phyloP scores from a whole-genome alignment of 2,888 invertebrate genomes.

The Chromoteleia sp. region DNA sequence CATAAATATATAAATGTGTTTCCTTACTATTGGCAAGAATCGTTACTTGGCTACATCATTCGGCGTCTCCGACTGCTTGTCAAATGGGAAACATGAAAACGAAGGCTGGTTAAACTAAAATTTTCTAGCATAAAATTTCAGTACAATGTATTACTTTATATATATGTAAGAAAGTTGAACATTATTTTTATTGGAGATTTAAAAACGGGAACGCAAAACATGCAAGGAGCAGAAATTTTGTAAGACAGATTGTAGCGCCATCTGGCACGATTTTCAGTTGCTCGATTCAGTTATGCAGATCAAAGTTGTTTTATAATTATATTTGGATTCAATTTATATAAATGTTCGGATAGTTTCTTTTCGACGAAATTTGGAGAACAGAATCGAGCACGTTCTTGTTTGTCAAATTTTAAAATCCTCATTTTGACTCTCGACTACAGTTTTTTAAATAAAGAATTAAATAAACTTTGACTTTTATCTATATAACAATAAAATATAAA shows the following conservation, averaged over 20 bases:
- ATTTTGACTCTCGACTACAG: too few relatives aligned
- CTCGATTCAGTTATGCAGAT: slow-evolving; percentile 32
- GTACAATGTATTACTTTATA: slow-evolving; percentile 8
- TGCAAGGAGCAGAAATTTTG: slow-evolving; percentile 14
- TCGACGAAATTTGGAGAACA: slow-evolving; percentile 15
- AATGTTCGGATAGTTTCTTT: too few relatives aligned
- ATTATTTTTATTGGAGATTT: slow-evolving; percentile 10
- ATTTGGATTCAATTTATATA: slow-evolving; percentile 4
- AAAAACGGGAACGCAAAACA: slow-evolving; percentile 11
- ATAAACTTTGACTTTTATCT: too few relatives aligned
- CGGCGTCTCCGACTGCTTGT: slow-evolving; percentile 84
- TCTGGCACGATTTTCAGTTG: background rate
- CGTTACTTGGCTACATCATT: slow-evolving; percentile 84
- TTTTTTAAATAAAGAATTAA: too few relatives aligned
- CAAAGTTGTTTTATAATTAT: slow-evolving; percentile 55
- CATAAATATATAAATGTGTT: slow-evolving; percentile 60
- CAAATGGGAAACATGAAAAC: slow-evolving; percentile 78
- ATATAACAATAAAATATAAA: too few relatives aligned
- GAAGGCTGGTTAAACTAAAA: slow-evolving; percentile 65
- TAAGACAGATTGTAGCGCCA: slow-evolving; percentile 13
- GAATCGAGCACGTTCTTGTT: slow-evolving; percentile 23
- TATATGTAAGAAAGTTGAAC: slow-evolving; percentile 19
- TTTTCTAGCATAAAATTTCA: slow-evolving; percentile 47
- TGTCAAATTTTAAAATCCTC: slow-evolving; percentile 32
- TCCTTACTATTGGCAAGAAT: slow-evolving; percentile 83